phyloP scores from a whole-genome alignment of 2,797 vertebrate genomes.

The Echeneis naucrates region DNA sequence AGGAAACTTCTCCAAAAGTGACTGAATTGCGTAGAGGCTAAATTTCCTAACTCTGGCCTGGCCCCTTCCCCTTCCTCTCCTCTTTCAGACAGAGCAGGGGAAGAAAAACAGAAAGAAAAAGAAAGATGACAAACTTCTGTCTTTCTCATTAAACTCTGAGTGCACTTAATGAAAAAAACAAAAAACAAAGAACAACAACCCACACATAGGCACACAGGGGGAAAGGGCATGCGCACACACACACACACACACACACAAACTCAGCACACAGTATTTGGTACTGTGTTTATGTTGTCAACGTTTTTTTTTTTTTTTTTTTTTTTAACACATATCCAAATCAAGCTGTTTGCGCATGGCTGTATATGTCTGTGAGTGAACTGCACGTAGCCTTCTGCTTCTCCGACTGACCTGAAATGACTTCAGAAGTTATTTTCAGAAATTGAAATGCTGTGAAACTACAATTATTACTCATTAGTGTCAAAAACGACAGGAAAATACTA shows the following conservation, averaged over 20 bases:
- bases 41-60: constrained; percentile 13
- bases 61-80: not conserved
- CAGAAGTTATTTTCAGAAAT: not conserved
- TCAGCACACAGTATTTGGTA: not conserved
- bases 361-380: not conserved
- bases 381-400: not conserved
- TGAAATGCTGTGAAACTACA: too few species aligned
- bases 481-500: too few species aligned
- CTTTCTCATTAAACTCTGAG: constrained; percentile 73
- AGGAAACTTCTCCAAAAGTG: constrained; percentile 45
- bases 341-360: constrained; percentile 7
- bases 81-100: constrained; percentile 32
- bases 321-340: constrained; percentile 32
- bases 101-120: constrained; percentile 58
- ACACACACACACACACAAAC: not conserved
- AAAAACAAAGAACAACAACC: too few species aligned
- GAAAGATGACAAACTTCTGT: constrained; percentile 52
- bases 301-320: too few species aligned
- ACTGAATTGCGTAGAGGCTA: constrained; percentile 52
- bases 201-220: not conserved
- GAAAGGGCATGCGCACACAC: constrained; percentile 5
- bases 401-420: not conserved
- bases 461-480: too few species aligned
- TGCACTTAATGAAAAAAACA: constrained; percentile 49
- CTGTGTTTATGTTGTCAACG: constrained; percentile 14